A percentile compares a stretch with the other conserved stretches of the same genome.
Evolutionary conservation across 2,797 vertebrate species (phyloP).

Genomic region (Diplodus sargus): DNA sequence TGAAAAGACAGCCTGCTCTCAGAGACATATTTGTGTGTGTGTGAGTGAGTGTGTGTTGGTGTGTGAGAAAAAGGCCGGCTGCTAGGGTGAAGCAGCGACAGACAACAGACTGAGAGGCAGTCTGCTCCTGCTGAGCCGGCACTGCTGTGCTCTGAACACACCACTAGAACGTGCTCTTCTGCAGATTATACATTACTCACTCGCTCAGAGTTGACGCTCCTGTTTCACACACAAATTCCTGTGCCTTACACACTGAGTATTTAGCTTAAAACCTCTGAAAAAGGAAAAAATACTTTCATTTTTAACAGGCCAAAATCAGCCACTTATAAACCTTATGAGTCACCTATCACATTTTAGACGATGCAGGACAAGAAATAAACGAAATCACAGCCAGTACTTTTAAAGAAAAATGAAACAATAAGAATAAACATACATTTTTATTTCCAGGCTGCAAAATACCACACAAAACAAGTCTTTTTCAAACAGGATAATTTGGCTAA

Average conservation of each 20-base stretch:
- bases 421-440: neutral
- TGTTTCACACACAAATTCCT: conserved; percentile 40
- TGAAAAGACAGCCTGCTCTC: conserved; percentile 69
- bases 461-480: neutral
- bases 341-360: neutral
- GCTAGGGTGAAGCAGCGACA: conserved; percentile 74
- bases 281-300: neutral
- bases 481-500: neutral
- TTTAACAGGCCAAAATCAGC: neutral
- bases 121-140: conserved; percentile 71
- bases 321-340: neutral
- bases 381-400: neutral
- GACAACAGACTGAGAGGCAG: conserved; percentile 76
- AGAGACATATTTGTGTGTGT: conserved; percentile 39
- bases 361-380: neutral
- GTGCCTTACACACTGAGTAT: conserved; percentile 17
- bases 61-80: conserved; percentile 67
- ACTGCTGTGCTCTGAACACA: conserved; percentile 83
- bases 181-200: conserved; percentile 78
- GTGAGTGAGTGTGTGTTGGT: conserved; percentile 36
- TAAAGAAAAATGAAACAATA: neutral
- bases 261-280: neutral
- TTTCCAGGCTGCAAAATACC: neutral
- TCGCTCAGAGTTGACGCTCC: conserved; percentile 27
- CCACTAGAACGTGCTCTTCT: conserved; percentile 96